Conservation (phyloP, 2,888 invertebrate species). For the Brassicogethes aeneus region DNA sequence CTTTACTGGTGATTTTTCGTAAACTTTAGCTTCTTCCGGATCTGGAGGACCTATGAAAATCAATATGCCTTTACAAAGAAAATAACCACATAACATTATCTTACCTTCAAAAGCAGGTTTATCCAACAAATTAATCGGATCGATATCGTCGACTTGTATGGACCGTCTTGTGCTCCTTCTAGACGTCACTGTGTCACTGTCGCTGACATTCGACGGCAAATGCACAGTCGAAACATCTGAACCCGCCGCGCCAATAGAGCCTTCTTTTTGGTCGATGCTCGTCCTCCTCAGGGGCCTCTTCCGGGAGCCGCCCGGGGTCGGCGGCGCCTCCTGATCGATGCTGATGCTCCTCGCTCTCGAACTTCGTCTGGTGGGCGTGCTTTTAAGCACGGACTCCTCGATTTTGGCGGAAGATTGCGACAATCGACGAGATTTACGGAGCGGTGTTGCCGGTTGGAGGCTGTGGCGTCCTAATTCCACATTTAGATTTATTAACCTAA, state of each 20-base stretch:
- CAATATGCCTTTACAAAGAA: too few relatives aligned
- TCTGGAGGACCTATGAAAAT: slow-evolving; percentile 27
- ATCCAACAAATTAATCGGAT: slow-evolving; percentile 43
- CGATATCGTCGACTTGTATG: slow-evolving; percentile 35
- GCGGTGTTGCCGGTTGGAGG: background rate
- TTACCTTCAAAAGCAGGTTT: slow-evolving; percentile 45
- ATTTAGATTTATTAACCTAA: too few relatives aligned
- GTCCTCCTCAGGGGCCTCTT: background rate
- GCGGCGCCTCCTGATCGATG: background rate
- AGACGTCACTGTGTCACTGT: background rate
- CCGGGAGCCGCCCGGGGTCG: background rate
- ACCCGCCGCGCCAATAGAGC: background rate
- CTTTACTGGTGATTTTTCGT: slow-evolving; percentile 21
- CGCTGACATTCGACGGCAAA: background rate
- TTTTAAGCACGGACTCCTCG: background rate
- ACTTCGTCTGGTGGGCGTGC: slow-evolving; percentile 3
- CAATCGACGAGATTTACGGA: background rate
- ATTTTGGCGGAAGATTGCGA: background rate
- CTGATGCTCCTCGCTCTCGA: slow-evolving; percentile 3
- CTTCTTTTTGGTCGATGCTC: background rate
- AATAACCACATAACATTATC: too few relatives aligned
- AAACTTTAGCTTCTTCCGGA: slow-evolving; percentile 28
- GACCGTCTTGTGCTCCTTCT: slow-evolving; percentile 15
- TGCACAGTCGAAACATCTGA: slow-evolving; percentile 19
- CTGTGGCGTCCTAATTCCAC: too few relatives aligned